These are phyloP conservation scores for Cerceris ruficornis DNA, from an alignment of 2,888 invertebrate species.

Conservation along the genomic window DNA sequence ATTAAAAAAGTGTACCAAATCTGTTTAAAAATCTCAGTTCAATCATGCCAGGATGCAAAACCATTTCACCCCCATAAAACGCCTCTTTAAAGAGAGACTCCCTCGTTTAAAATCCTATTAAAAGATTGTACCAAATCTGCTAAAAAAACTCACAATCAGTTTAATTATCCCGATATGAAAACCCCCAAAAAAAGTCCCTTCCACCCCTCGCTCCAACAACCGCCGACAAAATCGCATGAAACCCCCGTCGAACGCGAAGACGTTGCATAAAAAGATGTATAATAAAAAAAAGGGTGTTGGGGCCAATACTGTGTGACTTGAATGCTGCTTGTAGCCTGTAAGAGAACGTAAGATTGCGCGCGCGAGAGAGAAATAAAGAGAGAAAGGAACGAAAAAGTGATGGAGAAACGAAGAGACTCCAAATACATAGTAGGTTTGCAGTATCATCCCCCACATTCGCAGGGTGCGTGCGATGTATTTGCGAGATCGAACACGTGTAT, in stretches of 20 bases:
- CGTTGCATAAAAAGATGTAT: constrained; percentile 30
- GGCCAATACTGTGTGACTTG: constrained; percentile 75
- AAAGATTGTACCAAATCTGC: too few relatives aligned
- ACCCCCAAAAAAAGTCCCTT: too few relatives aligned
- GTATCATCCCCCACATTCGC: constrained; percentile 61
- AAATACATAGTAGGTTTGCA: constrained; percentile 56
- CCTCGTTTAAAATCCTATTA: too few relatives aligned
- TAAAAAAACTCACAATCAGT: too few relatives aligned
- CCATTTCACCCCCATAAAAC: too few relatives aligned
- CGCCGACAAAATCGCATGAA: neutral
- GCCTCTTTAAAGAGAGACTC: too few relatives aligned
- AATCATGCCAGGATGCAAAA: too few relatives aligned
- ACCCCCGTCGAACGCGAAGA: neutral
- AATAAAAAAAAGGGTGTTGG: constrained; percentile 73
- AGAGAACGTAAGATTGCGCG: constrained; percentile 14
- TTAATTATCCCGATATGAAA: too few relatives aligned
- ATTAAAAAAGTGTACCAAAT: too few relatives aligned
- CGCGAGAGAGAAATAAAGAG: constrained; percentile 23
- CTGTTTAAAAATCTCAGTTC: too few relatives aligned
- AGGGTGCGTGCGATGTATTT: constrained; percentile 27
- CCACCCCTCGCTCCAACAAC: too few relatives aligned
- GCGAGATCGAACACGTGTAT: constrained; percentile 39
- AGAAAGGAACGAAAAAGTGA: constrained; percentile 18
- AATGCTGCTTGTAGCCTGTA: constrained; percentile 62
- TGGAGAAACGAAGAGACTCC: constrained; percentile 16